Evolutionary conservation across 2,797 vertebrate species (phyloP), one percentile per base, ranked within the genome.

Genomic region (Chloroceryle inda): DNA sequence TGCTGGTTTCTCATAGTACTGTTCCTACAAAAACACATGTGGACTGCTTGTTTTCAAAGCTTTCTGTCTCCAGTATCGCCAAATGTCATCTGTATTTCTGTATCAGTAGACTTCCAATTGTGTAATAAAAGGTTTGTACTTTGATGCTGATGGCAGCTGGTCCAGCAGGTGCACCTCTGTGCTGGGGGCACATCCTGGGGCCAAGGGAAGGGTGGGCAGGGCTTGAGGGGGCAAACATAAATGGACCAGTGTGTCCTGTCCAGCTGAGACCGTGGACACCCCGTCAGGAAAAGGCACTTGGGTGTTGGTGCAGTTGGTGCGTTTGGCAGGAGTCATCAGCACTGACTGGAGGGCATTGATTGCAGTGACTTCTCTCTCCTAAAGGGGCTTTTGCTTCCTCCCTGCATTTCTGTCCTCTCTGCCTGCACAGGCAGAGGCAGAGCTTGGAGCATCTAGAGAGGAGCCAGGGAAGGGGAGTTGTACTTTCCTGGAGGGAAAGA

Each of bases 261-360:
- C 0, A 6, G 17, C 5, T 4, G 0, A 11, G 27, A 27, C 47
- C 29, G 1, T 1, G 1, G 14, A 9, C 56, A 3, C 23, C 11
- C 14, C 44, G 12, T 26, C 29, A 7, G 75, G 38, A 62, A 6
- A 47, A n/a, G 69, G 37, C 61, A 0, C 52, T 4, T 7, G 37
- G 13, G 49, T 35, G 23, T 0, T 40, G 77, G 31, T 2, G 1
- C 33, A 1, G 2, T 5, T 12, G 1, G 1, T 19, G 69, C 38
- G 18, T 55, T 37, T 2, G 12, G 67, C 63, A 81, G 63, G 49
- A 73, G 45, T 14, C 6, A 9, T 38, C 53, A 45, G 40, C 11
- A 0, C 1, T 11, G 66, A 1, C 50, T 21, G 31, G 1, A 0
- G 17, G 58, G 33, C 10, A 3, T 40, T 18, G 55, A 4, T 1